Base-by-base conservation (phyloP, 1,140 invertebrate species). In the Scaptodrosophila lebanonensis region DNA sequence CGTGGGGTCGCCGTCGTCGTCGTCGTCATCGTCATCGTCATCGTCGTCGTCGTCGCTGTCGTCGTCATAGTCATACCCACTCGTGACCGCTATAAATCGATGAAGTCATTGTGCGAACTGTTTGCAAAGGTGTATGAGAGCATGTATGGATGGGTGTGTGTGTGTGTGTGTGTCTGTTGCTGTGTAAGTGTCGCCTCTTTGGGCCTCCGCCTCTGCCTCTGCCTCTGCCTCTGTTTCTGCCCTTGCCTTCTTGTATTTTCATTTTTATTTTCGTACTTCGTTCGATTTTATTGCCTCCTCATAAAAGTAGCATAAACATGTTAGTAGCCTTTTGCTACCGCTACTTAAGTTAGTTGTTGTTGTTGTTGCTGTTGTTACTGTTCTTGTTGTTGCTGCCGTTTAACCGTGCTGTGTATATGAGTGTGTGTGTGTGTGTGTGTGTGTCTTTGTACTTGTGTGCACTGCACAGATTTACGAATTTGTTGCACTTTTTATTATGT, bases 241-340 rank as follows among this genome's bases (percentile, higher is more conserved):
- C 54, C 64, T 64, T 62, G 49, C 30, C 45, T 50, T 75, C 8
- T 25, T 3, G 22, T 38, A 16, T 12, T 70, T 59, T 66, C 58
- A 62, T 56, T 70, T 68, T 67, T 45, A 70, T 75, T 82, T 82
- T 79, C 75, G 58, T 83, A 82, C 61, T 64, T 70, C 58, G 69
- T 82, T 82, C 76, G 76, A 83, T 82, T 82, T 82, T 82, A 82
- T 79, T 82, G 76, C 75, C 75, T 39, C 42, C 75, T 75, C 75
- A 82, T 82, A 82, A 82, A 82, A 82, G 75, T 75, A 82, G 76
- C 75, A 75, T 82, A 82, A 82, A 82, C 75, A 82, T 82, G 75
- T 82, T 82, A 82, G 76, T 82, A 82, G 76, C 76, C 75, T 75
- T 72, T 83, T 82, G 75, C 76, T 82, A 82, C 75, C 66, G 75